Conservation (phyloP, 2,888 invertebrate genomes). For the Caenorhabditis sp. region DNA sequence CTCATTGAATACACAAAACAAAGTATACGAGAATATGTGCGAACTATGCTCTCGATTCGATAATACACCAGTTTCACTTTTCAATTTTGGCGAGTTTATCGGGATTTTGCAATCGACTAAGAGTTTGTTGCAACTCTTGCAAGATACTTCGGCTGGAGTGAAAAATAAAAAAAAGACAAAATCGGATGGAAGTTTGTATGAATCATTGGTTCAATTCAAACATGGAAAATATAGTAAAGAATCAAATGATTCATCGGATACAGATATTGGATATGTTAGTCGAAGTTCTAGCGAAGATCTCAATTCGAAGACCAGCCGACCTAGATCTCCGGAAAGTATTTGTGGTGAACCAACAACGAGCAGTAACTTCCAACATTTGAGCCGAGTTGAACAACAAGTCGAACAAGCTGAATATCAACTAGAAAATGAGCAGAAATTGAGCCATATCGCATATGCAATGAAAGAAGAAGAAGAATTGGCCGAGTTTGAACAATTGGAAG, state of each 20-base stretch:
- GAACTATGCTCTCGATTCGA: conserved; percentile 29
- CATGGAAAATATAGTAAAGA: conserved; percentile 45
- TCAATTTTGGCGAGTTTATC: conserved; percentile 38
- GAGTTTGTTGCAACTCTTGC: conserved; percentile 3
- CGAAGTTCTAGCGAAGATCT: conserved; percentile 55
- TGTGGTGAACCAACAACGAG: conserved; percentile 14
- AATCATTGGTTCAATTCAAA: conserved; percentile 39
- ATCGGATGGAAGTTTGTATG: conserved; percentile 33
- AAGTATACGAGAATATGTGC: conserved; percentile 22
- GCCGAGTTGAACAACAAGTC: conserved; percentile 21
- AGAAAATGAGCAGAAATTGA: conserved; percentile 25
- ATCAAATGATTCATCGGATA: conserved; percentile 39
- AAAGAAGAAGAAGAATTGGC: conserved; percentile 45
- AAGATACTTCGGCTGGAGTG: conserved; percentile 6
- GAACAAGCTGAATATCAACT: conserved; percentile 22
- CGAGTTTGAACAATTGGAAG: conserved; percentile 53
- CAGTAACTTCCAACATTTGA: conserved; percentile 26
- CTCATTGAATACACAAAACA: conserved; percentile 25
- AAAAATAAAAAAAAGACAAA: conserved; percentile 13
- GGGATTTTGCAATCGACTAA: conserved; percentile 15
- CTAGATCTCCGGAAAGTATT: conserved; percentile 10
- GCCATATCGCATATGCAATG: conserved; percentile 35
- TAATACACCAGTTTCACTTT: conserved; percentile 24
- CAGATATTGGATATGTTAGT: conserved; percentile 55
- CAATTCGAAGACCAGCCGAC: conserved; percentile 28